Base-by-base conservation (phyloP, 2,888 invertebrate species). In the Pedicia rivosa region DNA sequence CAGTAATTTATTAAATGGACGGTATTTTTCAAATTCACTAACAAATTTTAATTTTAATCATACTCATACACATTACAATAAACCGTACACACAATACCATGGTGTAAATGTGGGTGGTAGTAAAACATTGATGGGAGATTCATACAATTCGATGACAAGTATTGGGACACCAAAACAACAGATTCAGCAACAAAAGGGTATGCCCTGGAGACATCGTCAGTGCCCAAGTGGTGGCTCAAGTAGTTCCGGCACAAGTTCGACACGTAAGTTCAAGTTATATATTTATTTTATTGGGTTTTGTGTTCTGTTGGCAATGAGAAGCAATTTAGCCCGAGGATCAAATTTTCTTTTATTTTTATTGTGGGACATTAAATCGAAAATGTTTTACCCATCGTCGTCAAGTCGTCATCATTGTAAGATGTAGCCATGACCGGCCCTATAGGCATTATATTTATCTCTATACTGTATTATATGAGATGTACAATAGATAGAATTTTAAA, bases 131-230 rank as follows among this genome's bases (percentile, higher is more conserved):
- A 16, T 28, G 17, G 7, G 29, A 44, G 44, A 20, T 33, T 37
- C 39, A 51, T 43, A 32, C 45, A 48, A 29, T 46, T 47, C 29
- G 50, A 56, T 42, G 51, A 54, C 40, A 46, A 53, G 41, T 53
- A 53, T 39, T 50, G 55, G 39, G 56, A 57, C n/a, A 16, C 36
- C 19, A n/a, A n/a, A n/a, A n/a, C n/a, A n/a, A n/a, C n/a, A n/a
- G n/a, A n/a, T n/a, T n/a, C n/a, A n/a, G n/a, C 16, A 25, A 25
- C 17, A 51, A 20, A 58, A 53, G 48, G 54, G 56, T 36, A 57
- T 61, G 57, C 61, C 59, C 10, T 61, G 61, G 61, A 60, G 59
- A 41, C 62, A 61, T 43, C 52, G 61, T 5, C 61, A 58, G 41
- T 59, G 62, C 42, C 58, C 61, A 38, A 61, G 59, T 44, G 52